phyloP scores from a whole-genome alignment of 2,113 vertebrate species.

The Ammospiza caudacuta region DNA sequence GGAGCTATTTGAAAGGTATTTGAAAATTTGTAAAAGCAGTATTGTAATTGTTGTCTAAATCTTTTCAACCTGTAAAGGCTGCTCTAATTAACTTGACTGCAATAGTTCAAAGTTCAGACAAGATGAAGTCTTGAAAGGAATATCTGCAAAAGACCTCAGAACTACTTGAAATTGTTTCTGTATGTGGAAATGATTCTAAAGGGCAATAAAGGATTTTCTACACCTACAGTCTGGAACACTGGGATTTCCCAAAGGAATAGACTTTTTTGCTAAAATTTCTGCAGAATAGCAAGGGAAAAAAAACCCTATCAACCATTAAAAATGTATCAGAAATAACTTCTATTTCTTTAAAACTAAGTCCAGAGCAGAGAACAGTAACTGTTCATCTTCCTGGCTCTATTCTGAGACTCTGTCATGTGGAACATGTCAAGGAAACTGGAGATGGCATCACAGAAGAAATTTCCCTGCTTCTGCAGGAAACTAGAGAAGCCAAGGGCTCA shows the following conservation, averaged over 20 bases:
- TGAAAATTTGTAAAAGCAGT: not conserved
- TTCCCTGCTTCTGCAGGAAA: not conserved
- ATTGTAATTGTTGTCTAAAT: not conserved
- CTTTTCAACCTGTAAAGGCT: not conserved
- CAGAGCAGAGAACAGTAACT: not conserved
- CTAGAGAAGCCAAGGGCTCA: not conserved
- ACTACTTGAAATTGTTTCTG: not conserved
- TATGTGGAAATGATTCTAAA: not conserved
- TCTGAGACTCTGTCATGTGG: not conserved
- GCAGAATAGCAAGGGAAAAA: not conserved
- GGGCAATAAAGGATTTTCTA: not conserved
- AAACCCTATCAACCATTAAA: not conserved
- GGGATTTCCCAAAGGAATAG: not conserved
- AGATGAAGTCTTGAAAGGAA: not conserved
- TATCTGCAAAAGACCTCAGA: not conserved
- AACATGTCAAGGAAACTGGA: not conserved
- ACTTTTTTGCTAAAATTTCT: not conserved
- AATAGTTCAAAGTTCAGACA: not conserved
- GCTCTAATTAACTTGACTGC: not conserved
- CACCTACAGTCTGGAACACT: not conserved
- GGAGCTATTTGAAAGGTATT: not conserved
- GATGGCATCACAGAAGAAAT: not conserved
- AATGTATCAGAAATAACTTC: not conserved
- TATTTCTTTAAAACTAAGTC: not conserved
- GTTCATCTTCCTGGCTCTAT: not conserved